Base-by-base conservation (phyloP, 2,113 vertebrate species). In the Stigmatopora nigra region DNA sequence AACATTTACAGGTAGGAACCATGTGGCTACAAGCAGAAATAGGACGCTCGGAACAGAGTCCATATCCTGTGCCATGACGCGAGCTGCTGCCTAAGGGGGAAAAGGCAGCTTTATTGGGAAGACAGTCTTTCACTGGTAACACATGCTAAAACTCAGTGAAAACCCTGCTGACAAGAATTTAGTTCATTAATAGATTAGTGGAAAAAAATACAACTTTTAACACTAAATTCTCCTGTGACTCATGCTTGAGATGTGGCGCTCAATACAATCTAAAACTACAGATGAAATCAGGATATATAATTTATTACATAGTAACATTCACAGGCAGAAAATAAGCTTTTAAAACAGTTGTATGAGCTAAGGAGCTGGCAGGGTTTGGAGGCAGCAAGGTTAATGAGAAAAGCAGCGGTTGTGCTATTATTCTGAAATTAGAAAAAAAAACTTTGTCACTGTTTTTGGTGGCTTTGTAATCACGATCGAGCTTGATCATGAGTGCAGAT, bases 61-160 rank as follows among this genome's bases (percentile, higher is more conserved):
- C 78, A 88, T 83, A 87, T 88, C 87, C 86, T 81, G 84, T 87
- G 82, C 84, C 81, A 86, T 89, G 77, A 84, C 71, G 76, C 67
- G 71, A 80, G 77, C 65, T 35, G 65, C 17, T 36, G 82, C 84
- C 86, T 76, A 73, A 49, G 78, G 78, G 85, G 82, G 76, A 82
- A 8, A 80, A 25, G 61, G 82, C 62, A 76, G 76, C 55, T 87
- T 90, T 89, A 88, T 86, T 86, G 71, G 82, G 82, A 77, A 88
- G 78, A 81, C 71, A 80, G 79, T 78, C 78, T 79, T 78, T 80
- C 83, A 82, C 86, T 84, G 84, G 82, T 86, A 88, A 89, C 84
- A 88, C 82, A 82, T 87, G 87, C 82, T 80, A 75, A 61, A 80
- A 72, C 68, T 67, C 83, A 80, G 68, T 77, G 78, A 83, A 86